Conservation (phyloP, 2,113 vertebrate genomes). For the Hiodon tergisus region DNA sequence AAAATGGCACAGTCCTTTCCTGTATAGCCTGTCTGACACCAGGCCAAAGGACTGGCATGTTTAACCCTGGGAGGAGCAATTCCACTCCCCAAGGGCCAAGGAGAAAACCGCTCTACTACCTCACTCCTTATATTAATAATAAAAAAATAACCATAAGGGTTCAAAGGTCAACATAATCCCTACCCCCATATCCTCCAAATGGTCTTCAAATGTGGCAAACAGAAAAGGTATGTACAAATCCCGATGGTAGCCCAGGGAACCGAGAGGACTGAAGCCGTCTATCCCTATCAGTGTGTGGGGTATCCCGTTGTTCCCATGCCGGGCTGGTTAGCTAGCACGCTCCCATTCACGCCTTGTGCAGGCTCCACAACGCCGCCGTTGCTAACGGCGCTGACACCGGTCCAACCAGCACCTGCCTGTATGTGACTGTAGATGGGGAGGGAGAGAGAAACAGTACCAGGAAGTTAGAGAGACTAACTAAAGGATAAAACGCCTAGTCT, state of each 20-base stretch:
- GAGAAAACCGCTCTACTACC: background rate
- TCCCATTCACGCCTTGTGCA: slow-evolving; percentile 79
- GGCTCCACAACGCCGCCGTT: slow-evolving; percentile 73
- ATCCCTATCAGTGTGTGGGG: slow-evolving; percentile 77
- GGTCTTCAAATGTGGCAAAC: slow-evolving; percentile 66
- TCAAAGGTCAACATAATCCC: slow-evolving; percentile 39
- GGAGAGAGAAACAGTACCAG: slow-evolving; percentile 36
- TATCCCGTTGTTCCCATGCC: slow-evolving; percentile 84
- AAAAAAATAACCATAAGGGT: slow-evolving; percentile 9
- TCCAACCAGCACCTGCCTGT: slow-evolving; percentile 80
- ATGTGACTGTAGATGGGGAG: slow-evolving; percentile 70
- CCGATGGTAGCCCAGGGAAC: slow-evolving; percentile 51
- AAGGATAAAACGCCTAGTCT: too few relatives aligned
- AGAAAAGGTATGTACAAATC: slow-evolving; percentile 64
- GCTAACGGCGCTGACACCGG: slow-evolving; percentile 69
- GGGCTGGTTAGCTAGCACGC: slow-evolving; percentile 77
- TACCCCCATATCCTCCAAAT: slow-evolving; percentile 38
- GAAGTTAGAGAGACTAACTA: slow-evolving; percentile 61
- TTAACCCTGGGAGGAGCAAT: background rate
- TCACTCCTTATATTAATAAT: background rate
- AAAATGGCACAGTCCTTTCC: slow-evolving; percentile 63
- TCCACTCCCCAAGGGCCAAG: slow-evolving; percentile 10
- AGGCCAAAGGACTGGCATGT: slow-evolving; percentile 46
- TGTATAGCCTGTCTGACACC: slow-evolving; percentile 68
- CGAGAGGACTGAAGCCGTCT: slow-evolving; percentile 55